Base-by-base conservation (phyloP, 2,113 vertebrate species). In the Equus quagga region DNA sequence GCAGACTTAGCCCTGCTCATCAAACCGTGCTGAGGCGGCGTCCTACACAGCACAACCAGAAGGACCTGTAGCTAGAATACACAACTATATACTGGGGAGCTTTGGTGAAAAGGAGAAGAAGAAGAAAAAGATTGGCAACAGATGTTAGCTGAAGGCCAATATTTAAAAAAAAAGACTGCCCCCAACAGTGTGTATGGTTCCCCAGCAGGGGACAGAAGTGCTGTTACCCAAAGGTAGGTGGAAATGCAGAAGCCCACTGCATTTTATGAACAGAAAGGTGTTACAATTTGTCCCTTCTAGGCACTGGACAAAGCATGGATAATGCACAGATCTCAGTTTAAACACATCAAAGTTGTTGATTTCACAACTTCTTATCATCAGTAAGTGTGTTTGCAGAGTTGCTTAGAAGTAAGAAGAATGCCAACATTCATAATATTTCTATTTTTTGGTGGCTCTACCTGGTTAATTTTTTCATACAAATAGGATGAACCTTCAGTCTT, bases 201-300 rank as follows among this genome's bases (percentile, higher is more conserved):
- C 14, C 15, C 18, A 82, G 56, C 0, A 9, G 18, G 31, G 28
- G 26, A 28, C 1, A 8, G 44, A 54, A 3, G 7, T 31, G 28
- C 51, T 24, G 1, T 23, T 1, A 33, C 58, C 49, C 3, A 18
- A 14, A 51, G 24, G 17, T 33, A 60, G 49, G 41, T 18, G 6
- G 17, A 24, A 28, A 49, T 33, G n/a, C 44, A 86, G 28, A 18
- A 54, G 56, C 24, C 36, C 58, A 1, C 9, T 23, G n/a, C 15
- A 41, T 17, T 26, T 21, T 54, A 7, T 1, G 23, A 33, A 44
- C 51, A 62, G 54, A 56, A 18, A n/a, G 54, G 19, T 1, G 44
- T 2, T 4, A 0, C 3, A 0, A 1, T 13, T 2, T 26, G 3
- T 8, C 60, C 70, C 41, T 9, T 0, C 26, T 2, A 0, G 24